A percentile compares a stretch with the other conserved stretches of the same genome.
Conservation (phyloP, 2,797 vertebrate genomes). For the Pangasius larnaudii region DNA sequence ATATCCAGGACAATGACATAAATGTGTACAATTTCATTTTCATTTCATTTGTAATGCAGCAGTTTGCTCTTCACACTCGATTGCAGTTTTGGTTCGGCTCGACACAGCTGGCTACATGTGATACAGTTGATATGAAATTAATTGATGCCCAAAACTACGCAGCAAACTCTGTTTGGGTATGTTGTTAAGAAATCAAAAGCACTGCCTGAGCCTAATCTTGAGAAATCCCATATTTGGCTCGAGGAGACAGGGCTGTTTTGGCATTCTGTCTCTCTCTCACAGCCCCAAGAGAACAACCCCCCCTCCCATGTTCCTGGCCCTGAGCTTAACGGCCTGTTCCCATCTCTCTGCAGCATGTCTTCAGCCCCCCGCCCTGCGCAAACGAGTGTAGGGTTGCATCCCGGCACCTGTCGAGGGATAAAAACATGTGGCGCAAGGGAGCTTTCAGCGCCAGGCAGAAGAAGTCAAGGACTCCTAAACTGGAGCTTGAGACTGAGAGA, state of each 20-base stretch:
- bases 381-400: conserved; percentile 55
- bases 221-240: conserved; percentile 35
- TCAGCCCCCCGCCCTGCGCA: conserved; percentile 40
- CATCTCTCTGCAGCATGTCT: conserved; percentile 44
- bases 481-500: conserved; percentile 35
- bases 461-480: conserved; percentile 55
- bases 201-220: conserved; percentile 15
- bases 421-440: conserved; percentile 53
- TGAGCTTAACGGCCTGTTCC: conserved; percentile 51
- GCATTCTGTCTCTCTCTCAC: conserved; percentile 29
- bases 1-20: not conserved
- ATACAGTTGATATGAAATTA: conserved; percentile 8
- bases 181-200: conserved; percentile 24
- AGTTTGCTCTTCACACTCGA: not conserved
- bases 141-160: conserved; percentile 3
- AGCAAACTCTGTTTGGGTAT: conserved; percentile 3
- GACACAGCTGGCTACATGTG: not conserved
- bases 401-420: conserved; percentile 58
- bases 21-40: not conserved
- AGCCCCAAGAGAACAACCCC: conserved; percentile 40
- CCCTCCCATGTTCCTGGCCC: conserved; percentile 8
- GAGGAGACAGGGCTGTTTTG: conserved; percentile 38
- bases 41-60: conserved; percentile 10
- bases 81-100: not conserved
- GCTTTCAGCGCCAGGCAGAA: conserved; percentile 53